phyloP scores from a whole-genome alignment of 1,140 invertebrate genomes.

The Thalassaphorura encarpata region DNA sequence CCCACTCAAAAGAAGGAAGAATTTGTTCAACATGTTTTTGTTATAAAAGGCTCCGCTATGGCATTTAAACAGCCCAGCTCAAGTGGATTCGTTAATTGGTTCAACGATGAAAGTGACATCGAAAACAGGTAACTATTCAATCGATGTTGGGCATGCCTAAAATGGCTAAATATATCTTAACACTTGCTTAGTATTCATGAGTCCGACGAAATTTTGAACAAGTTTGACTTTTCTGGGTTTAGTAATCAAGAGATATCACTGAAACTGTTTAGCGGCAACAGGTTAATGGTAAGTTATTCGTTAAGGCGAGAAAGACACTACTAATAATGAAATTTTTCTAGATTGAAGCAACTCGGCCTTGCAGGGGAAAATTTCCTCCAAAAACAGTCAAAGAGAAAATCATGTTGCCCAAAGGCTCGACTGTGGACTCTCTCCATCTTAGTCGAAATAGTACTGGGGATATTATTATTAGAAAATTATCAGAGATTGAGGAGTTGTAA shows the following conservation, averaged over 20 bases:
- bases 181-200: too few relatives aligned
- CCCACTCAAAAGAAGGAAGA: too few relatives aligned
- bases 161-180: too few relatives aligned
- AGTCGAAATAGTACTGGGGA: slow-evolving; percentile 7
- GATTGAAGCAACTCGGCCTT: slow-evolving; percentile 12
- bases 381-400: slow-evolving; percentile 8
- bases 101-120: too few relatives aligned
- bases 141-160: too few relatives aligned
- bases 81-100: too few relatives aligned
- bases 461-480: neutral
- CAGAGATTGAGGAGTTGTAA: too few relatives aligned
- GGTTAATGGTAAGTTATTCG: slow-evolving; percentile 12
- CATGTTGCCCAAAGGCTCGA: slow-evolving; percentile 1
- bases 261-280: slow-evolving; percentile 18
- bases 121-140: too few relatives aligned
- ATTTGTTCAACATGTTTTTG: too few relatives aligned
- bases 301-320: neutral
- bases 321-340: neutral
- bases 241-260: slow-evolving; percentile 17
- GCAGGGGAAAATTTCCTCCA: neutral
- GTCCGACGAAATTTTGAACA: too few relatives aligned
- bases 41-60: too few relatives aligned
- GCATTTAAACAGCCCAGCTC: too few relatives aligned
- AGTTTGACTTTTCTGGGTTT: slow-evolving; percentile 18
- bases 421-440: slow-evolving; percentile 14